A percentile compares a stretch with the other conserved stretches of the same genome.
Evolutionary conservation across 1,140 invertebrate species (phyloP).

Genomic region (Aphaenogaster floridana): DNA sequence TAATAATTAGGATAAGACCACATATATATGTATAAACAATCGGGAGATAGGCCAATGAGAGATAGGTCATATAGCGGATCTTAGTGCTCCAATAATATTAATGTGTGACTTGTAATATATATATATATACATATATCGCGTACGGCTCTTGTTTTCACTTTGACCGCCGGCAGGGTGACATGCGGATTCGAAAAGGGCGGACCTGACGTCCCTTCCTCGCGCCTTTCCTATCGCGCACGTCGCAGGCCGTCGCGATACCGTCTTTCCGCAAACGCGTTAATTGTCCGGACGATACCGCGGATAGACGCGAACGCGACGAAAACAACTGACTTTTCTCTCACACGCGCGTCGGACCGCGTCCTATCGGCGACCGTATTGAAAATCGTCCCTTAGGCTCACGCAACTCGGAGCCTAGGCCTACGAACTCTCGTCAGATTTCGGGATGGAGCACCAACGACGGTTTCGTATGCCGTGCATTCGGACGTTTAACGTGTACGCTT

Average conservation of each 20-base stretch:
- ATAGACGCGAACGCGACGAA: not conserved
- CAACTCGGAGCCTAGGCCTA: not conserved
- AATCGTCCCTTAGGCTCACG: not conserved
- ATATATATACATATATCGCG: no score
- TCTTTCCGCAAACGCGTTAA: not conserved
- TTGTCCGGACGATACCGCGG: not conserved
- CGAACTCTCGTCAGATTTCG: not conserved
- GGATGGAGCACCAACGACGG: not conserved
- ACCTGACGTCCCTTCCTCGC: not conserved
- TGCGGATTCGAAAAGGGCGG: not conserved
- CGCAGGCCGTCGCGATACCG: not conserved
- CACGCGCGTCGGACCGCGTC: not conserved
- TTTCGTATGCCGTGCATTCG: not conserved
- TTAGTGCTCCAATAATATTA: no score
- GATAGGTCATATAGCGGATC: no score
- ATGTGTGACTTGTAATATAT: no score
- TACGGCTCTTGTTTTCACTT: not conserved
- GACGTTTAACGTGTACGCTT: not conserved
- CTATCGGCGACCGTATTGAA: conserved; percentile 1
- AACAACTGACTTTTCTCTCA: not conserved
- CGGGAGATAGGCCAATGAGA: no score
- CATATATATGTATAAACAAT: no score
- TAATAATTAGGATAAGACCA: no score
- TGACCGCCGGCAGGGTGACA: not conserved
- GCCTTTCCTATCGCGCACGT: not conserved